Evolutionary conservation across 2,113 vertebrate species (phyloP), one percentile per base, ranked within the genome.

Genomic region (Sula dactylatra): DNA sequence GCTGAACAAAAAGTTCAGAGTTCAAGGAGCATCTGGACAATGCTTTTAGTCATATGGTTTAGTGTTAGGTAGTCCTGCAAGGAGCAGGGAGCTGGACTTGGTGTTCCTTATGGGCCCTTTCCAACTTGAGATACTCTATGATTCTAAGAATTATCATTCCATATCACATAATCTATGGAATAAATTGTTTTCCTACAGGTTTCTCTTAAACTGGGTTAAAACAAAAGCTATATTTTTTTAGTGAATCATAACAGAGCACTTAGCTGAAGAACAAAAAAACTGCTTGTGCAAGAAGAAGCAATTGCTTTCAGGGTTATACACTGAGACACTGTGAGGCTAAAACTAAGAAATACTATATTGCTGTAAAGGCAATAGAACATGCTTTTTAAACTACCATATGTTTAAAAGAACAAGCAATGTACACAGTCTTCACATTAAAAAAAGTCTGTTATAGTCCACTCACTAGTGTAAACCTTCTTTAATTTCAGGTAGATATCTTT

Each of bases 371-470:
- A 73, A 34, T 55, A 25, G 42, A 82, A 52, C 5, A 1, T n/a
- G 4, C 14, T 81, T 86, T 70, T 42, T 13, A 73, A 55, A 83
- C 22, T 42, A 10, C 42, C 17, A 22, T 25, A 50, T 1, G 0
- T 38, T 86, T 81, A n/a, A 64, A 83, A 59, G 9, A 40, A 55
- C 4, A 80, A 13, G 5, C 2, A 42, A 65, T 69, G 13, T 54
- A 54, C 0, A 0, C 36, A 61, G 5, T 32, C 6, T 55, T 76
- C 9, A 32, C 38, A 31, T n/a, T 7, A 24, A 32, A 49, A 81
- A 34, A 11, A 50, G 11, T 4, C 7, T 49, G 2, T 69, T 58
- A 12, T 5, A 56, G 8, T 65, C 9, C 10, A 3, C 7, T 31
- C 73, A 6, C 5, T 47, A 58, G 4, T 47, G 40, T 52, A 64